Conservation (phyloP, 2,797 vertebrate species). For the Morus bassanus region DNA sequence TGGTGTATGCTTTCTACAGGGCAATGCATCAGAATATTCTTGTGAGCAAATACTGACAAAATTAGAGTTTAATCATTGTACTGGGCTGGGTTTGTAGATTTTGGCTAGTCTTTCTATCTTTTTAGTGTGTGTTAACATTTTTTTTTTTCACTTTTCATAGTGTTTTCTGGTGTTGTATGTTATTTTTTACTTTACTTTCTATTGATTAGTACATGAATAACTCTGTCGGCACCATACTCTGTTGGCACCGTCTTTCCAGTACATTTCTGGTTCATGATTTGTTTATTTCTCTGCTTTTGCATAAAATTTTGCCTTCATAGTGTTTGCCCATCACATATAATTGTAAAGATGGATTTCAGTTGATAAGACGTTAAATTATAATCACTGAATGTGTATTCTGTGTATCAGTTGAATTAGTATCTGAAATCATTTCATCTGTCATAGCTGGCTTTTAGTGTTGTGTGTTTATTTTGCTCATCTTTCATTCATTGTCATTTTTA, state of each 20-base stretch:
- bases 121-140: not conserved
- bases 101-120: not conserved
- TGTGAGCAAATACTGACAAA: constrained; percentile 20
- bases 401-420: not conserved
- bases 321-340: not conserved
- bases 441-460: not conserved
- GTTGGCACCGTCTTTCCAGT: not conserved
- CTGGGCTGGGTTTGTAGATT: not conserved
- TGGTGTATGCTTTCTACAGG: not conserved
- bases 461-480: not conserved
- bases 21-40: not conserved
- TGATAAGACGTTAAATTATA: constrained; percentile 4
- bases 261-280: not conserved
- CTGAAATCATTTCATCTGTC: not conserved
- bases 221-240: not conserved
- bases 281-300: not conserved
- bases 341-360: not conserved
- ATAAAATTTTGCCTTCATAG: not conserved
- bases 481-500: not conserved
- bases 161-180: not conserved
- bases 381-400: not conserved
- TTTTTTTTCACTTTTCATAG: not conserved
- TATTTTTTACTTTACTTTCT: not conserved
- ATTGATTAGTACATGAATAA: not conserved
- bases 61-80: constrained; percentile 6